Base-by-base conservation (phyloP, 2,797 vertebrate genomes). In the Anisognathus igniventris region DNA sequence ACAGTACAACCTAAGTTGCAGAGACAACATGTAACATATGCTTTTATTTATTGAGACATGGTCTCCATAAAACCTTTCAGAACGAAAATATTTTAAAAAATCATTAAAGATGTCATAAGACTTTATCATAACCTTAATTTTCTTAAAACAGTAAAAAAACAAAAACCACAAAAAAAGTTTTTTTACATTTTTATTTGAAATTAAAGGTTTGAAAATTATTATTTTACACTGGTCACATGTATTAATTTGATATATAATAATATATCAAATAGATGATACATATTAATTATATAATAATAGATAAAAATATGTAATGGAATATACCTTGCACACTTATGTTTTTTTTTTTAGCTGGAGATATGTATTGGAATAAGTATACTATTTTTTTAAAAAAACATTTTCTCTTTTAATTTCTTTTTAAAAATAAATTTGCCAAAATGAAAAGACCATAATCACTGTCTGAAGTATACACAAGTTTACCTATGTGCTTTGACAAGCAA, bases 21-120 rank as follows among this genome's bases (percentile, higher is more conserved):
- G 30, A 58, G 24, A 39, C 11, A 67, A 57, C 28, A 33, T 0
- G 3, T 13, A 35, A 54, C 12, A 8, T 51, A 27, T 0, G 0
- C 2, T 54, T 61, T 4, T 12, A 37, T 27, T 73, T 78, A 54
- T 53, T 83, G 25, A 51, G 37, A 24, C 23, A 27, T 7, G 6
- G 11, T 24, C 2, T 39, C 21, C 3, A 30, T 14, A 33, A 87
- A 75, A 64, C 2, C 8, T 72, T 71, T 56, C 30, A 67, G 37
- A 72, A 28, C 1, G 33, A 30, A 5, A 78, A 14, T 10, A 39
- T 11, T 54, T 2, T 0, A 6, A 39, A 90, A 83, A 64, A 35
- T 30, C 27, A 54, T 7, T 25, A 68, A 40, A 40, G 18, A 31
- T 22, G 8, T 6, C 7, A 40, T 56, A 80, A 28, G 30, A 56